Base-by-base conservation (phyloP, 2,113 vertebrate genomes). In the Ramphastos sulfuratus region DNA sequence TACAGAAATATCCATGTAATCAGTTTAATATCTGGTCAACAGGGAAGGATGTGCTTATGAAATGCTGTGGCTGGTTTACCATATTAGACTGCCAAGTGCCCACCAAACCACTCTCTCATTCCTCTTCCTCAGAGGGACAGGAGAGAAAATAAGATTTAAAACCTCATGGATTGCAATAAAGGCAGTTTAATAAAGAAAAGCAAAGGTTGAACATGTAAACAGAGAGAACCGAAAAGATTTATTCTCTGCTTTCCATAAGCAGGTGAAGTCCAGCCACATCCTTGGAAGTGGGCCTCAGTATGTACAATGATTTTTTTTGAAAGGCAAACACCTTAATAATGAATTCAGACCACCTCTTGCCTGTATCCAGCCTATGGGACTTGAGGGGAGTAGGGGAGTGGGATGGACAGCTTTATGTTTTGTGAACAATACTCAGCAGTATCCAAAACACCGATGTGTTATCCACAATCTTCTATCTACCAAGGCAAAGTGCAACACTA, bases 11-110 rank as follows among this genome's bases (percentile, higher is more conserved):
- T 87, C 64, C 52, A 82, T 48, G n/a, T 31, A 89, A 93, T 80
- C 56, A 33, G 20, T 85, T 66, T 80, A 92, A 66, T 89, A 73
- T 70, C 76, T 80, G 30, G 67, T 91, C 87, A 87, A 70, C 35
- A 55, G 78, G 30, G 82, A 89, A 17, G 25, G 35, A 21, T 77
- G 35, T 72, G 15, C 17, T 78, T 71, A 71, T 67, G 37, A 80
- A 87, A 89, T 83, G 37, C 16, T 66, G 35, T 18, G 5, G 21
- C 73, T 24, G 27, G 16, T 84, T 92, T 91, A 78, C 27, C 0
- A 0, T 55, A 77, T 27, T 52, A 74, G 27, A 25, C 35, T 59
- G 30, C 60, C 86, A 66, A 23, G 23, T 74, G 8, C 20, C 46
- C 20, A 77, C 30, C 50, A 80, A 61, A 7, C 52, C 2, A 0